Percentiles rank a stretch among this genome's conserved stretches.
phyloP scores from a whole-genome alignment of 2,888 invertebrate genomes.

The Temnothorax unifasciatus region DNA sequence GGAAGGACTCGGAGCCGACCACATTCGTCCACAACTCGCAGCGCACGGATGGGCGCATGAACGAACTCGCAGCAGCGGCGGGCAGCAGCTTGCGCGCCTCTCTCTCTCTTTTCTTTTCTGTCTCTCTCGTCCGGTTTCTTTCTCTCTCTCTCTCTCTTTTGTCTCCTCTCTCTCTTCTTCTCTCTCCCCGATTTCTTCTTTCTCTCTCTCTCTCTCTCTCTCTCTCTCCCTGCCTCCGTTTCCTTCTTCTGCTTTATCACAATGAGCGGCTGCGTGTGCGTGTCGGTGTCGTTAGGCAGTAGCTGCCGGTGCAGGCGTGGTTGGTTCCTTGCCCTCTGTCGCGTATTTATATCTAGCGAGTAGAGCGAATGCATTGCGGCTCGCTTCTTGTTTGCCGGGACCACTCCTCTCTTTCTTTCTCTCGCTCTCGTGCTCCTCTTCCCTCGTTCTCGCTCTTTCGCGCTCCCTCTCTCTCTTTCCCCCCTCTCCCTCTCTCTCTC shows the following conservation, averaged over 20 bases:
- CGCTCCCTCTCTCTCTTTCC: conserved; percentile 20
- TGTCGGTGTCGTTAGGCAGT: conserved; percentile 79
- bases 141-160: conserved; percentile 36
- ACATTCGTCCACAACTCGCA: conserved; percentile 76
- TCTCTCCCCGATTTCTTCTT: conserved; percentile 28
- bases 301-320: conserved; percentile 80
- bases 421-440: conserved; percentile 48
- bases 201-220: conserved; percentile 33
- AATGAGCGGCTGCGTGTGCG: conserved; percentile 76
- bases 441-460: conserved; percentile 46
- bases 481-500: neutral
- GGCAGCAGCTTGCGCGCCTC: conserved; percentile 59
- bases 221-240: conserved; percentile 50
- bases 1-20: conserved; percentile 69
- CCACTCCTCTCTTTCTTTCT: conserved; percentile 59
- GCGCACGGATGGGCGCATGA: conserved; percentile 75
- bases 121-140: conserved; percentile 16
- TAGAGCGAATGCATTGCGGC: conserved; percentile 79
- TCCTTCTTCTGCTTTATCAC: conserved; percentile 78
- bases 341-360: conserved; percentile 84
- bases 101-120: conserved; percentile 50
- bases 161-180: conserved; percentile 28
- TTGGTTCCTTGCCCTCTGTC: conserved; percentile 84
- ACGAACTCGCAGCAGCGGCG: conserved; percentile 70
- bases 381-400: conserved; percentile 79